Evolutionary conservation across 2,888 invertebrate species (phyloP).

Genomic region (Tridacna gigas): DNA sequence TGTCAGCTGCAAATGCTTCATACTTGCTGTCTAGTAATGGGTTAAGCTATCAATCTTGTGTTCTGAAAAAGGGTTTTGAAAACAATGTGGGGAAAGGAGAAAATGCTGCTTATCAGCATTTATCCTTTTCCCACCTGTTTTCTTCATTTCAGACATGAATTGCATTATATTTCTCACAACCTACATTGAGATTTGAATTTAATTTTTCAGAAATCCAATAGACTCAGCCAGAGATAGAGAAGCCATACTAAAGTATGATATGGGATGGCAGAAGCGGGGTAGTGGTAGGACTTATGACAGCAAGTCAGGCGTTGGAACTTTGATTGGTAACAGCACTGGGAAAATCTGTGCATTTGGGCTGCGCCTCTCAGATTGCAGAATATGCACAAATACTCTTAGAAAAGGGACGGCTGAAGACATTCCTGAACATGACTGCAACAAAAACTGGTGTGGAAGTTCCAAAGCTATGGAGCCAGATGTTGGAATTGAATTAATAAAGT

Average conservation of each 20-base stretch:
- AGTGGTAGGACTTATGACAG: slow-evolving; percentile 39
- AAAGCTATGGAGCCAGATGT: slow-evolving; percentile 55
- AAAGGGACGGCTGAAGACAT: not conserved
- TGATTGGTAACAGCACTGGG: slow-evolving; percentile 35
- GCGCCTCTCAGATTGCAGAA: slow-evolving; percentile 18
- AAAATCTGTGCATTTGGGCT: slow-evolving; percentile 41
- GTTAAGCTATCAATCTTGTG: no score
- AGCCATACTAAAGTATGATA: slow-evolving; percentile 40
- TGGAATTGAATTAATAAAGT: slow-evolving; percentile 25
- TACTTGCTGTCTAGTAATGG: no score
- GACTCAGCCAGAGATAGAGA: not conserved
- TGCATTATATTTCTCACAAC: no score
- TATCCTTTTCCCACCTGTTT: no score
- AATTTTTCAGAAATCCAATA: not conserved
- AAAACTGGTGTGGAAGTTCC: slow-evolving; percentile 41
- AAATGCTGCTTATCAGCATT: no score
- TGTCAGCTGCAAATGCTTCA: no score
- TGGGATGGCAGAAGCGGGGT: slow-evolving; percentile 48
- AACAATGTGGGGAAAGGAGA: no score
- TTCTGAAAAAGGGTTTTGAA: no score
- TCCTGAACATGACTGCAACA: slow-evolving; percentile 30
- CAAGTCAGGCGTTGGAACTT: slow-evolving; percentile 38
- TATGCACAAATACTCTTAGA: not conserved
- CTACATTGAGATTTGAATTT: no score
- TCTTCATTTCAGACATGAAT: no score